Base-by-base conservation (phyloP, 2,797 vertebrate species). In the Notoglanidium macrostoma region DNA sequence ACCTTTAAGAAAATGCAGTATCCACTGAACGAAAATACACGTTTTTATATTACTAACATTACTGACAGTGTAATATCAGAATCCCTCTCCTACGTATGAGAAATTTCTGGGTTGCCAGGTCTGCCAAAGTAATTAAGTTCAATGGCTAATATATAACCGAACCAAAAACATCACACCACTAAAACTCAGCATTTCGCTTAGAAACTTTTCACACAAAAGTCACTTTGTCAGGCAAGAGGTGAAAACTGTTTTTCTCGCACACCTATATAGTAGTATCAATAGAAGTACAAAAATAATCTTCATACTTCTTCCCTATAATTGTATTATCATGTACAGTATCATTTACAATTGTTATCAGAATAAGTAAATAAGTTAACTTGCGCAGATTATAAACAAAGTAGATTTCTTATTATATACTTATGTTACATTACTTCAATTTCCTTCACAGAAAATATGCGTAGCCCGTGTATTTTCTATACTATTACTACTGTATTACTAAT, bases 91-190 rank as follows among this genome's bases (percentile, higher is more conserved):
- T 21, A 21, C 7, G 0, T 12, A 23, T 44, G 19, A 68, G 17
- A 63, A 32, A 23, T 8, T 0, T 23, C n/a, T 5, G 29, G 63
- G 81, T 83, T 83, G 81, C 81, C 81, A 83, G 63, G n/a, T 83
- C 4, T 65, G 6, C 0, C 2, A 9, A 1, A 9, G 3, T 26
- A n/a, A 79, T 40, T 3, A 21, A 23, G 6, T 77, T 17, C 8
- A 35, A 2, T 5, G 26, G 15, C 8, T 76, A 51, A 54, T 51
- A 54, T 51, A 32, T 2, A 10, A 32, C 2, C 2, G 11, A 29
- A 26, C 14, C 26, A 0, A 35, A 23, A 12, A 57, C 21, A 40
- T 2, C 19, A 40, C n/a, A 26, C 26, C 5, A 49, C 0, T 12
- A 77, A 54, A 54, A 59, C 11, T 59, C 19, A 59, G n/a, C 44